Conservation (phyloP, 1,140 invertebrate genomes). For the Lithobius niger region DNA sequence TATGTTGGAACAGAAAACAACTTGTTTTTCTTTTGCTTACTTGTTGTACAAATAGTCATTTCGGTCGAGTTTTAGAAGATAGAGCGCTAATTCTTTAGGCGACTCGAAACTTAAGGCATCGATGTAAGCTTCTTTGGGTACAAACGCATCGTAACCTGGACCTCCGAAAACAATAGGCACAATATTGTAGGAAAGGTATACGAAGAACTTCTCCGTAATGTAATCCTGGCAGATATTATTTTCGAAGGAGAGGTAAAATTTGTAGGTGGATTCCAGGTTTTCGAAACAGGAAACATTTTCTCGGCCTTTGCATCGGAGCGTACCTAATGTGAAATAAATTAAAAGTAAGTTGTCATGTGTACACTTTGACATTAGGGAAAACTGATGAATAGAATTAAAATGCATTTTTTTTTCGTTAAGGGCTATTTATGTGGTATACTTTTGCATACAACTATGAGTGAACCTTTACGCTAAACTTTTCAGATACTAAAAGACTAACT, state of each 20-base stretch:
- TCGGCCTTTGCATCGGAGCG: conserved; percentile 16
- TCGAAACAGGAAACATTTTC: not conserved
- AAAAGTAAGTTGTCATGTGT: too few relatives aligned
- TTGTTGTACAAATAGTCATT: conserved; percentile 23
- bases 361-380: too few relatives aligned
- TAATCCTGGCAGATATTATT: conserved; percentile 36
- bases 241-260: conserved; percentile 36
- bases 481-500: too few relatives aligned
- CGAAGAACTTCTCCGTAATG: conserved; percentile 42
- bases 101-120: conserved; percentile 23
- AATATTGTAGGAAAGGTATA: conserved; percentile 31
- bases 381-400: too few relatives aligned
- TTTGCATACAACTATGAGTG: too few relatives aligned
- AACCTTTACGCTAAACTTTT: too few relatives aligned
- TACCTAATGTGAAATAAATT: conserved; percentile 4
- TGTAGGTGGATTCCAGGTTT: conserved; percentile 27
- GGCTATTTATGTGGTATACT: too few relatives aligned
- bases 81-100: conserved; percentile 21
- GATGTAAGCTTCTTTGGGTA: conserved; percentile 32
- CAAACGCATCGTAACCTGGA: conserved; percentile 27
- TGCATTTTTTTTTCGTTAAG: too few relatives aligned
- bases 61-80: conserved; percentile 19
- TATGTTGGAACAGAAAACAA: too few relatives aligned
- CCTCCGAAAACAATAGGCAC: conserved; percentile 31
- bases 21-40: too few relatives aligned